Base-by-base conservation (phyloP, 1,140 invertebrate genomes). In the Vollenhovia emeryi region DNA sequence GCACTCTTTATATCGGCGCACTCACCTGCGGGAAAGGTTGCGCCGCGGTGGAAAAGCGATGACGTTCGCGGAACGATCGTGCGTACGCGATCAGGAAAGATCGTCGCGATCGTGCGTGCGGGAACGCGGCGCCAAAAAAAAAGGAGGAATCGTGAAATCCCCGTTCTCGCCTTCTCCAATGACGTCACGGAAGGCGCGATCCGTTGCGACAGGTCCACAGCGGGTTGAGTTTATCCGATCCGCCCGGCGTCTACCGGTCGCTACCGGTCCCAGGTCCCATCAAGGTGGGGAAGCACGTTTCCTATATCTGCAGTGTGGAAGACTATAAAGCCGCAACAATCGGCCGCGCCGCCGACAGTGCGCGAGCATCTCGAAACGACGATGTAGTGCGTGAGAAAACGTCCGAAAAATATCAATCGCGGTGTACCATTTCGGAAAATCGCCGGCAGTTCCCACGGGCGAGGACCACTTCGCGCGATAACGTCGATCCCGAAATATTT, bases 271-370 rank as follows among this genome's bases (percentile, higher is more conserved):
- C 21, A 62, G 66, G 66, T 43, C 21, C 40, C 21, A 62, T 50
- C 21, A 57, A 43, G 73, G 80, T 76, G 80, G 80, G 80, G 80
- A 74, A 74, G 57, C 60, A 30, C 57, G 45, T 86, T 86, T 89
- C 74, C 66, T 57, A 82, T 71, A 66, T 64, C 48, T 18, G 71
- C 21, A 64, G 43, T 68, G 85, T 68, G 85, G 76, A 86, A 86
- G 73, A 76, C 76, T 91, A 91, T 91, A 91, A 91, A 91, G 86
- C 86, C 89, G 59, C 91, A 78, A 87, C 87, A 90, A 85, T 86
- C 86, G 64, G 27, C 60, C 43, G 62, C 40, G 68, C 64, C 27
- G 30, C 36, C 69, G 83, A 60, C 90, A 91, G 90, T 91, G 66
- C 18, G 83, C 74, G 66, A 76, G 84, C 87, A 64, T 76, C 59